These are phyloP conservation scores for Entomobrya proxima DNA, from an alignment of 2,888 invertebrate genomes.

Conservation along the genomic window DNA sequence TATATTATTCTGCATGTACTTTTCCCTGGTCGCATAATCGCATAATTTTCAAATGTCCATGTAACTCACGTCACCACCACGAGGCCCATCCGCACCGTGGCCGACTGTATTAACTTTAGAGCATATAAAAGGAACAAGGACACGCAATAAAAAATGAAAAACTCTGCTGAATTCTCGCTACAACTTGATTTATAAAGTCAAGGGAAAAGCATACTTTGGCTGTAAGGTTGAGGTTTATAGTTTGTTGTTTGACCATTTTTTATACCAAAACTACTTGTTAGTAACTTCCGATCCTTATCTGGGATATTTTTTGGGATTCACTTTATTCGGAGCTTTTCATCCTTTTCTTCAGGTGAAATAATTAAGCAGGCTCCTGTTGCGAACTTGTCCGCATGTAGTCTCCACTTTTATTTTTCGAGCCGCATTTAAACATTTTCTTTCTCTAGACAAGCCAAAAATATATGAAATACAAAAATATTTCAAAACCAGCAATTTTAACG, in stretches of 20 bases:
- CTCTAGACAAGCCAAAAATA: not conserved
- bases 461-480: not conserved
- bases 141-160: not conserved
- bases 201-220: not conserved
- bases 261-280: not conserved
- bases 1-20: not conserved
- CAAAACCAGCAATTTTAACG: not conserved
- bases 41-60: slow-evolving; percentile 27
- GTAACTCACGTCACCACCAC: slow-evolving; percentile 6
- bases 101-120: not conserved
- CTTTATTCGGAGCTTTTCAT: slow-evolving; percentile 2
- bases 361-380: slow-evolving; percentile 34
- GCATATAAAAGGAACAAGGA: not conserved
- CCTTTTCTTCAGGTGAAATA: slow-evolving; percentile 31
- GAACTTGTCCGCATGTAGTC: slow-evolving; percentile 23
- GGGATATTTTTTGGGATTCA: not conserved
- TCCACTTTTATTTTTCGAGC: slow-evolving; percentile 22
- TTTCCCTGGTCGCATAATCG: no score
- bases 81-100: not conserved
- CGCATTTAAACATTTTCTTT: not conserved
- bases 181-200: slow-evolving; percentile 1
- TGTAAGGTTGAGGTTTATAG: no score
- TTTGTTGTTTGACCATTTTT: not conserved
- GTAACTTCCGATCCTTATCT: slow-evolving; percentile 32
- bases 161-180: not conserved